Percentiles rank a stretch among this genome's conserved stretches.
phyloP scores from a whole-genome alignment of 2,888 invertebrate genomes.

The Aelia acuminata region DNA sequence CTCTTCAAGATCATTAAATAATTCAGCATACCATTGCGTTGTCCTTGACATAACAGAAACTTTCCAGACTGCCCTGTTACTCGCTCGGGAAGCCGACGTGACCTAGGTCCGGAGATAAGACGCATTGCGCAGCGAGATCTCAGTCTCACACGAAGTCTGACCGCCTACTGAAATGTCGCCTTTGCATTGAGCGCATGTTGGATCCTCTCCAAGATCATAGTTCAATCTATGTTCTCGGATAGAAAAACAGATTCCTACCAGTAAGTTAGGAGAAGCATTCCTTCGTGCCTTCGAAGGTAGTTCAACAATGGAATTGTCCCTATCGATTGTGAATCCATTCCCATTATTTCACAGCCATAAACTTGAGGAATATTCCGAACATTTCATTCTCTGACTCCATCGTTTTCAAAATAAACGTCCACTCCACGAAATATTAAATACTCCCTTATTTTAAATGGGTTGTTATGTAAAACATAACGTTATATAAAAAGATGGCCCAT shows the following conservation, averaged over 20 bases:
- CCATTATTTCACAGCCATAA: background rate
- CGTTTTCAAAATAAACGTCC: no score
- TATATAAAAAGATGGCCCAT: no score
- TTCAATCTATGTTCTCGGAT: constrained; percentile 17
- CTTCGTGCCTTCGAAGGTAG: background rate
- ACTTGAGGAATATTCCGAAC: background rate
- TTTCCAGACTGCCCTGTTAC: background rate
- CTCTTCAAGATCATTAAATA: background rate
- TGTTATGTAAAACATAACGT: no score
- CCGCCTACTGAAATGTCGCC: background rate
- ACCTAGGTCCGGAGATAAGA: background rate
- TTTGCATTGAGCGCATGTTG: constrained; percentile 6
- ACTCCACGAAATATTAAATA: no score
- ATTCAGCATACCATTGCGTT: constrained; percentile 9
- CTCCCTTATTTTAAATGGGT: no score
- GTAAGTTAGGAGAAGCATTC: background rate
- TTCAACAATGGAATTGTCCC: background rate
- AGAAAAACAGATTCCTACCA: background rate
- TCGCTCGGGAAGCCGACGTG: background rate
- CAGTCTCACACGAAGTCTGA: background rate
- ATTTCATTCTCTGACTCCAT: no score
- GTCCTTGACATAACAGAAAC: constrained; percentile 19
- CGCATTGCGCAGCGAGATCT: background rate
- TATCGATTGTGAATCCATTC: background rate
- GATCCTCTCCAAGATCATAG: background rate